A percentile compares a stretch with the other conserved stretches of the same genome.
Evolutionary conservation across 2,797 vertebrate genomes (phyloP).

Genomic region (Nasua narica): DNA sequence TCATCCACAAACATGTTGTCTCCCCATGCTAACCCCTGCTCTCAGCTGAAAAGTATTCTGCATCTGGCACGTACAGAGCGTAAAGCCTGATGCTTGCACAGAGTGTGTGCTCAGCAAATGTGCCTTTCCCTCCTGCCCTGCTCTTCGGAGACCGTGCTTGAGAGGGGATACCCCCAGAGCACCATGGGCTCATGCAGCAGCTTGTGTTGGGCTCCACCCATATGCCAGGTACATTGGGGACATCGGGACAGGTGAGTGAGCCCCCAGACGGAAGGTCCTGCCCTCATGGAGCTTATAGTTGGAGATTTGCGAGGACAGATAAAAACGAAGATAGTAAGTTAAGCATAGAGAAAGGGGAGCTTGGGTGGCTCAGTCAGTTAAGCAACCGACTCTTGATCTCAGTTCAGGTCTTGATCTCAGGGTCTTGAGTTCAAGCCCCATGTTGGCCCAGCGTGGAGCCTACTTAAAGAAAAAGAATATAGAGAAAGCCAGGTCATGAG

Average conservation of each 20-base stretch:
- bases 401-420: background rate
- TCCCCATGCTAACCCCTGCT: background rate
- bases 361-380: background rate
- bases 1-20: background rate
- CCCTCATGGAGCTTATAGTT: background rate
- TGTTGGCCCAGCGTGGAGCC: background rate
- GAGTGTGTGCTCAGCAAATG: fast-evolving
- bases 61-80: fast-evolving
- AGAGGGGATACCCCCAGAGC: fast-evolving
- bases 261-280: background rate
- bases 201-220: background rate
- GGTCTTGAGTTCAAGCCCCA: background rate
- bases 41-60: background rate
- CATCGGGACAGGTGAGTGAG: background rate
- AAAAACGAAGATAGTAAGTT: background rate
- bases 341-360: background rate
- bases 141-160: fast-evolving
- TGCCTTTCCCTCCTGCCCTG: background rate
- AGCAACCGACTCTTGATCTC: background rate
- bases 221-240: background rate
- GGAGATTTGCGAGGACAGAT: background rate
- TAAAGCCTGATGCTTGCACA: background rate
- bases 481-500: background rate
- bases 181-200: fast-evolving
- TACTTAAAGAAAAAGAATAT: background rate